Evolutionary conservation across 1,140 invertebrate species (phyloP).

Genomic region (Gonatopus flavifemur): DNA sequence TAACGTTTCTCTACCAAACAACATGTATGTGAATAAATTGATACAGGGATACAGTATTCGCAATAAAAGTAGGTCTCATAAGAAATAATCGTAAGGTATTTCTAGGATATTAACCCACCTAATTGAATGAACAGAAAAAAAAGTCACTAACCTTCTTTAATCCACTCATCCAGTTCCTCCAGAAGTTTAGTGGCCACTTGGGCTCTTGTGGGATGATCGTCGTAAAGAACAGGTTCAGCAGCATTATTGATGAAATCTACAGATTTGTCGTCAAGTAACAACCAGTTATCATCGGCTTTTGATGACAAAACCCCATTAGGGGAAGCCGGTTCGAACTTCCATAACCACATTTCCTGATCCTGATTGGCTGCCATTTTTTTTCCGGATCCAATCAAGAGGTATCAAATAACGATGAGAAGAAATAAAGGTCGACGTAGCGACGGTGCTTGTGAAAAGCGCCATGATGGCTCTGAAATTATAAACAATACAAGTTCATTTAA

Average conservation of each 20-base stretch:
- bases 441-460: constrained; percentile 42
- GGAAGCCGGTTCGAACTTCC: constrained; percentile 59
- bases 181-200: constrained; percentile 49
- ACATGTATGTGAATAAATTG: no score
- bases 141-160: constrained; percentile 50
- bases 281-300: constrained; percentile 41
- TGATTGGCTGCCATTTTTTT: constrained; percentile 41
- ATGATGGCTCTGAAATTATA: constrained; percentile 46
- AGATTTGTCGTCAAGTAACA: constrained; percentile 37
- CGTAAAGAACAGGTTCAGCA: constrained; percentile 24
- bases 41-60: no score
- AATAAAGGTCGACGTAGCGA: constrained; percentile 46
- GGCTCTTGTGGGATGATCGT: constrained; percentile 42
- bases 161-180: constrained; percentile 51
- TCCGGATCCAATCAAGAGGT: constrained; percentile 28
- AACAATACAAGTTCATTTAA: constrained; percentile 4
- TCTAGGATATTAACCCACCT: no score
- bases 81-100: no score
- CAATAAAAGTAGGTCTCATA: no score
- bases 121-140: constrained; percentile 4
- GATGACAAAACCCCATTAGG: constrained; percentile 40
- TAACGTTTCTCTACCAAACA: no score
- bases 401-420: constrained; percentile 38
- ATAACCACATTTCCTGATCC: constrained; percentile 41
- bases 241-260: constrained; percentile 29